These are phyloP conservation scores for Andrena flavipes DNA, from an alignment of 2,888 invertebrate species.

Conservation along the genomic window DNA sequence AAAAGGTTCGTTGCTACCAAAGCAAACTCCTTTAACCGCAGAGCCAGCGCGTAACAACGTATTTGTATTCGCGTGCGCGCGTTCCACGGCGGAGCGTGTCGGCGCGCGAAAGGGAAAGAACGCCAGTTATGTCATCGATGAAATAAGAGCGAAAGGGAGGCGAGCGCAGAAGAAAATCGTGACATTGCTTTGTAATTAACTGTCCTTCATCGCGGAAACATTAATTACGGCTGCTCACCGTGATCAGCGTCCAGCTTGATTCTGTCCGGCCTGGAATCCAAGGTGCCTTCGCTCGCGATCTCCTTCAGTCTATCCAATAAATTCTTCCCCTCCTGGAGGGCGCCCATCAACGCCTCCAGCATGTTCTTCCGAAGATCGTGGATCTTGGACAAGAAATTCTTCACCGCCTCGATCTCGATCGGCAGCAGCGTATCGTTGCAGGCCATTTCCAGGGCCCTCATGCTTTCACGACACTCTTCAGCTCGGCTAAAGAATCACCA, in stretches of 20 bases:
- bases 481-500: slow-evolving; percentile 85
- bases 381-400: slow-evolving; percentile 89
- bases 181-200: slow-evolving; percentile 8
- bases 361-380: slow-evolving; percentile 90
- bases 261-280: slow-evolving; percentile 90
- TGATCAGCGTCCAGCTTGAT: slow-evolving; percentile 86
- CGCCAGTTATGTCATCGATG: slow-evolving; percentile 48
- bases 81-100: slow-evolving; percentile 16
- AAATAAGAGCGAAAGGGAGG: slow-evolving; percentile 48
- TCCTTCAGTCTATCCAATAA: slow-evolving; percentile 91
- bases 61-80: background rate
- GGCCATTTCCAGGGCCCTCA: slow-evolving; percentile 89
- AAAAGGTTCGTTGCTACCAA: background rate
- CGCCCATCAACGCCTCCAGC: slow-evolving; percentile 91
- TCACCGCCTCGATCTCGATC: slow-evolving; percentile 90
- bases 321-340: slow-evolving; percentile 92
- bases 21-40: background rate
- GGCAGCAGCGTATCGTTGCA: slow-evolving; percentile 90
- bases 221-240: slow-evolving; percentile 69
- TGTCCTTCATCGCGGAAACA: slow-evolving; percentile 16
- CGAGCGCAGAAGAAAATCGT: slow-evolving; percentile 5
- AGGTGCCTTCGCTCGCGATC: slow-evolving; percentile 90
- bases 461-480: slow-evolving; percentile 89
- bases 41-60: background rate
- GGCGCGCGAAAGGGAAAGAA: slow-evolving; percentile 32